Conservation (phyloP, 2,113 vertebrate species). For the Semicossyphus pulcher region DNA sequence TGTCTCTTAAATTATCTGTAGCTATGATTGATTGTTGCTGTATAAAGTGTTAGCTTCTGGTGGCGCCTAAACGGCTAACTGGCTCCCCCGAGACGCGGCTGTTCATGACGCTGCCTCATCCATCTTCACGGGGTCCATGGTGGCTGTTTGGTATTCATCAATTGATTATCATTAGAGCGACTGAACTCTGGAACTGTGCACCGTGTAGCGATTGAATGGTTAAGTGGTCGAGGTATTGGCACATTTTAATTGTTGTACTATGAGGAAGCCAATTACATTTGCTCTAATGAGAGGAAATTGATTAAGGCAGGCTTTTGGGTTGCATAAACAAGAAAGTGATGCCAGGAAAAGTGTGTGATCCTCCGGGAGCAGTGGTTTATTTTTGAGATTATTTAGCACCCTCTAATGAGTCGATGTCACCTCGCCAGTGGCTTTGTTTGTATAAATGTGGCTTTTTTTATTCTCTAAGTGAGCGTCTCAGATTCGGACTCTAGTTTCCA, state of each 20-base stretch:
- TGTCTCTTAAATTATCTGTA: constrained; percentile 24
- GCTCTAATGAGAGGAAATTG: constrained; percentile 70
- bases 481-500: constrained; percentile 7
- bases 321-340: constrained; percentile 56
- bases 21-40: constrained; percentile 24
- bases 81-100: constrained; percentile 11
- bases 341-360: constrained; percentile 39
- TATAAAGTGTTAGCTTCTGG: neutral
- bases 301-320: constrained; percentile 47
- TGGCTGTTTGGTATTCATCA: constrained; percentile 69
- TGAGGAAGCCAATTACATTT: constrained; percentile 69
- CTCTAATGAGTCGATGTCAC: constrained; percentile 48
- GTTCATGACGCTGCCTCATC: constrained; percentile 33
- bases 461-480: constrained; percentile 29
- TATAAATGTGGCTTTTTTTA: constrained; percentile 6
- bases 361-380: constrained; percentile 21
- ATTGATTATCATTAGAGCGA: constrained; percentile 68
- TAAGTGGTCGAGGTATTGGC: constrained; percentile 68
- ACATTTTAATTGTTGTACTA: constrained; percentile 73
- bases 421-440: constrained; percentile 44
- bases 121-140: constrained; percentile 46
- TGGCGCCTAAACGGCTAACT: constrained; percentile 7
- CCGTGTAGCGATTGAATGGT: constrained; percentile 52
- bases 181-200: constrained; percentile 45
- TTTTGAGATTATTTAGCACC: constrained; percentile 42